Conservation (phyloP, 2,113 vertebrate genomes). For the Rafetus swinhoei region DNA sequence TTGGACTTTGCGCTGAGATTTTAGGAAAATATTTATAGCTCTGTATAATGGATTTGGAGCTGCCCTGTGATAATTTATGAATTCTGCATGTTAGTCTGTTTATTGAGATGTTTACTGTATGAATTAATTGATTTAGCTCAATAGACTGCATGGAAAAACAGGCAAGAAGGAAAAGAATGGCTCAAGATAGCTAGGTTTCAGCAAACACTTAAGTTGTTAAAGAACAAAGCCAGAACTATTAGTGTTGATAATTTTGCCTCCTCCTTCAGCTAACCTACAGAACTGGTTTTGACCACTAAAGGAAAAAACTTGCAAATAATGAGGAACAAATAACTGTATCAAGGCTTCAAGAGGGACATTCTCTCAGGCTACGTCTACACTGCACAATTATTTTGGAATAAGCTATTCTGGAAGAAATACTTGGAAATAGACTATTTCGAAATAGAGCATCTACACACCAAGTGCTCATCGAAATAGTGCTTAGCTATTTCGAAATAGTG, state of each 20-base stretch:
- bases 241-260: neutral
- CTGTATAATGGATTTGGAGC: accelerated
- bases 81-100: accelerated
- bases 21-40: neutral
- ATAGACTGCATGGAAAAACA: neutral
- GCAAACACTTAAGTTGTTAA: accelerated
- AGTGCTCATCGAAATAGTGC: too few relatives aligned
- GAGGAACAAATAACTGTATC: neutral
- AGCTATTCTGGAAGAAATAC: too few relatives aligned
- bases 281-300: neutral
- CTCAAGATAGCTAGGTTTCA: accelerated
- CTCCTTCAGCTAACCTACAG: neutral
- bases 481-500: too few relatives aligned
- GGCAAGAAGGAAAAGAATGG: neutral
- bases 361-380: too few relatives aligned
- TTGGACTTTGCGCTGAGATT: neutral
- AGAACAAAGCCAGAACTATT: neutral
- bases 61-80: accelerated
- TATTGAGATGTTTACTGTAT: neutral
- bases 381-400: too few relatives aligned
- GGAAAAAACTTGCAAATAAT: neutral
- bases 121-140: neutral
- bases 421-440: too few relatives aligned
- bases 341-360: too few relatives aligned
- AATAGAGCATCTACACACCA: too few relatives aligned